Conservation (phyloP, 2,888 invertebrate genomes). For the Charanyca ferruginea region DNA sequence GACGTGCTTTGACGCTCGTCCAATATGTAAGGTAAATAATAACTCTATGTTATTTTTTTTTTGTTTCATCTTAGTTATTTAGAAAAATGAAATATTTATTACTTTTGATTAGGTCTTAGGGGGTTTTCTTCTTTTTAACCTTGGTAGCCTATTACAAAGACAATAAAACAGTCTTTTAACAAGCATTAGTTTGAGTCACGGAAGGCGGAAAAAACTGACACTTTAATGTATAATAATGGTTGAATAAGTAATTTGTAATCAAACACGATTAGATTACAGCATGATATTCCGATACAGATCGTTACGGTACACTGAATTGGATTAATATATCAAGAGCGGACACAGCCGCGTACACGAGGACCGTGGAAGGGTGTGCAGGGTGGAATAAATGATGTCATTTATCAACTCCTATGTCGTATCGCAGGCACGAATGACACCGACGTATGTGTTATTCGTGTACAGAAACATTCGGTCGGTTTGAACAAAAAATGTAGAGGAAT, state of each 20-base stretch:
- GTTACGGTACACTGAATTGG: constrained; percentile 48
- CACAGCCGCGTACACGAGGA: constrained; percentile 52
- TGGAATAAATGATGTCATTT: constrained; percentile 75
- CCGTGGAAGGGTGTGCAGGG: constrained; percentile 63
- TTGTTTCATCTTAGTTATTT: too few relatives aligned
- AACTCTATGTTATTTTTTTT: too few relatives aligned
- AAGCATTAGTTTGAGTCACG: too few relatives aligned
- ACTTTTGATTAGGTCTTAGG: too few relatives aligned
- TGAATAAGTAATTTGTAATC: neutral
- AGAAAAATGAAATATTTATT: too few relatives aligned
- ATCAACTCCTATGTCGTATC: constrained; percentile 69
- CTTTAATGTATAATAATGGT: too few relatives aligned
- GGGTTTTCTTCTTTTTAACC: too few relatives aligned
- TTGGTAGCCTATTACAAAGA: too few relatives aligned
- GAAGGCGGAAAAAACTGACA: too few relatives aligned
- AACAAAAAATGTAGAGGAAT: constrained; percentile 64
- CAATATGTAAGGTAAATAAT: too few relatives aligned
- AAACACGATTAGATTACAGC: constrained; percentile 28
- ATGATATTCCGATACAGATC: constrained; percentile 32
- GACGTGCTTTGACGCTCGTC: too few relatives aligned
- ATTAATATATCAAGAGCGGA: constrained; percentile 67
- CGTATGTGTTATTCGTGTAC: constrained; percentile 64
- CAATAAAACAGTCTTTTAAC: too few relatives aligned
- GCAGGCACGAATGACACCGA: constrained; percentile 70
- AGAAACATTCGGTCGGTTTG: constrained; percentile 58